phyloP scores from a whole-genome alignment of 2,113 vertebrate species.

The Pseudopipra pipra region DNA sequence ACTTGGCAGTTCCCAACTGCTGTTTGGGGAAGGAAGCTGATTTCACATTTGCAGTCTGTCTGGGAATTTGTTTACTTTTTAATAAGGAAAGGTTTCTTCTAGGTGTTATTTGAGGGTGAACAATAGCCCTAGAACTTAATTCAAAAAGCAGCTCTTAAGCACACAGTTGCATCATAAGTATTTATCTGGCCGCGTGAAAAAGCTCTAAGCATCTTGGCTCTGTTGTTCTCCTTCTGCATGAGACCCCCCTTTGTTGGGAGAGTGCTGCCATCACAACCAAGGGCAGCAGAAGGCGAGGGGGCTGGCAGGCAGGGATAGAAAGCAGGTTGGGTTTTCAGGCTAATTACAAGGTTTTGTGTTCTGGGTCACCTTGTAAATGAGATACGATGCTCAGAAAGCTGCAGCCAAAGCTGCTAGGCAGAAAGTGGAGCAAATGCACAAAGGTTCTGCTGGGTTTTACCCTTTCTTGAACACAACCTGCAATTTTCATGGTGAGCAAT shows the following conservation, averaged over 20 bases:
- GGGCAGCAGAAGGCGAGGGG: conserved; percentile 55
- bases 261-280: conserved; percentile 51
- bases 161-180: conserved; percentile 45
- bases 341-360: conserved; percentile 69
- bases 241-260: conserved; percentile 56
- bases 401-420: background rate
- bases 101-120: background rate
- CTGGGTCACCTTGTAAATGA: conserved; percentile 68
- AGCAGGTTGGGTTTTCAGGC: conserved; percentile 44
- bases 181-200: background rate
- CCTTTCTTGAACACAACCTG: background rate
- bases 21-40: background rate
- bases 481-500: background rate
- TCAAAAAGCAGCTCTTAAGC: background rate
- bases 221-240: background rate
- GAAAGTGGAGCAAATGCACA: background rate
- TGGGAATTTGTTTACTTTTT: background rate
- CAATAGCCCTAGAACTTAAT: conserved; percentile 2
- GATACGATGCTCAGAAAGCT: conserved; percentile 37
- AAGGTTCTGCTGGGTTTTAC: background rate
- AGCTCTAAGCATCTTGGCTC: conserved; percentile 7
- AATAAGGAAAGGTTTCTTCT: background rate
- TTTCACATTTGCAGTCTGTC: background rate
- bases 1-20: background rate
- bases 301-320: conserved; percentile 51